Evolutionary conservation across 1,140 invertebrate genomes (phyloP).

Genomic region (Lasaia peninsularis): DNA sequence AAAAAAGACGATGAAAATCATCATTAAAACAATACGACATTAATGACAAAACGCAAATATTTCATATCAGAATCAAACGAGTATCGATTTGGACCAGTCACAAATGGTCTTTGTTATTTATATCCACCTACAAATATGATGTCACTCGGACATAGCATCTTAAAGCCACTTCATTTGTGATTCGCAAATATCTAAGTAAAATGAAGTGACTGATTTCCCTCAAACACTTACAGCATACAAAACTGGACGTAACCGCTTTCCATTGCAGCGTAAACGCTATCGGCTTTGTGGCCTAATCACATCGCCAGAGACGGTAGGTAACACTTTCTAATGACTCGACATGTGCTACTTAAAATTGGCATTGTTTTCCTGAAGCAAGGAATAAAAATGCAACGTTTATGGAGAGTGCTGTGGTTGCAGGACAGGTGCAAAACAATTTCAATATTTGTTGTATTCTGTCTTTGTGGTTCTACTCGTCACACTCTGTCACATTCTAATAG

Average conservation of each 20-base stretch:
- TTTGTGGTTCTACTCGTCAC: slow-evolving; percentile 47
- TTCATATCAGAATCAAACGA: slow-evolving; percentile 23
- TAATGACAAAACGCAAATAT: slow-evolving; percentile 34
- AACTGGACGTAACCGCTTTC: not conserved
- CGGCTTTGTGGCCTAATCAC: not conserved
- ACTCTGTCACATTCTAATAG: slow-evolving; percentile 39
- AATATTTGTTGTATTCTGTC: slow-evolving; percentile 58
- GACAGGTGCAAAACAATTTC: slow-evolving; percentile 62
- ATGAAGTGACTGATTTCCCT: slow-evolving; percentile 16
- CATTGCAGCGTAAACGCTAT: not conserved
- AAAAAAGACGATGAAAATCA: slow-evolving; percentile 67
- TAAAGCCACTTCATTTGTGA: slow-evolving; percentile 20
- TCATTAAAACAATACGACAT: slow-evolving; percentile 56
- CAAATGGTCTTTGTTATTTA: slow-evolving; percentile 21
- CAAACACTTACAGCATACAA: slow-evolving; percentile 14
- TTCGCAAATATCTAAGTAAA: not conserved
- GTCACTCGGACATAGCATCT: slow-evolving; percentile 1
- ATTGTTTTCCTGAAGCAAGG: slow-evolving; percentile 72
- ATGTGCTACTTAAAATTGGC: slow-evolving; percentile 60
- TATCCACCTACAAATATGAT: not conserved
- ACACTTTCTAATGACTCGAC: not conserved
- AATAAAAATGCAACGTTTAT: slow-evolving; percentile 62
- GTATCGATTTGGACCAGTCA: slow-evolving; percentile 18
- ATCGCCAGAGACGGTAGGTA: not conserved
- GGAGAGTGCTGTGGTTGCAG: slow-evolving; percentile 67